Base-by-base conservation (phyloP, 1,140 invertebrate genomes). In the Eufriesea mexicana region DNA sequence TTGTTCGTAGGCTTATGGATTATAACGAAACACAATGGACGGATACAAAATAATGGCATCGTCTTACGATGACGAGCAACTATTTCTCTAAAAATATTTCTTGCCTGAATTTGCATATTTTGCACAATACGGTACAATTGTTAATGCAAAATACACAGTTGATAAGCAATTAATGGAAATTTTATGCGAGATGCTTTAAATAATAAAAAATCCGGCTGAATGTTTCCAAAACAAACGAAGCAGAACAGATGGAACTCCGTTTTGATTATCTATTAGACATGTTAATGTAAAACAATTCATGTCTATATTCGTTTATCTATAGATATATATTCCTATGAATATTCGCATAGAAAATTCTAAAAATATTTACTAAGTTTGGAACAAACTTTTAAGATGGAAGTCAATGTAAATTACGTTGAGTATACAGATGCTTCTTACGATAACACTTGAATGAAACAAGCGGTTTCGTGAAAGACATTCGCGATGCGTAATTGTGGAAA, bases 401-500 rank as follows among this genome's bases (percentile, higher is more conserved):
- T 62, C 25, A 18, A 66, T 10, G 5, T 35, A 20, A 23, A 20
- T 42, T 23, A 20, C 18, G 18, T 20, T 7, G 0, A 42, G 2
- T 16, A 51, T 28, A 20, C 10, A 51, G 14, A 80, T 45, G 8
- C 54, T 25, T 47, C 47, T 12, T 4, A 23, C 14, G 23, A 18
- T n/a, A 23, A 8, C 35, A 18, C 14, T 35, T 45, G 16, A 45
- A 18, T 70, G 73, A 54, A 61, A 62, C 14, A 82, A 25, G 35
- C 71, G 68, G 35, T 49, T 74, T 35, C n/a, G 64, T 25, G 71
- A 55, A 79, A 42, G 51, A 35, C 54, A 79, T 54, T 7, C n/a
- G 6, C 25, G 35, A 55, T 59, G 54, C 59, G 54, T 35, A 62
- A 51, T 20, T 20, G 16, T 9, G 47, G 45, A 42, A 82, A 86